A percentile compares a stretch with the other conserved stretches of the same genome.
phyloP scores from a whole-genome alignment of 2,888 invertebrate species.

The Melanostoma mellinum region DNA sequence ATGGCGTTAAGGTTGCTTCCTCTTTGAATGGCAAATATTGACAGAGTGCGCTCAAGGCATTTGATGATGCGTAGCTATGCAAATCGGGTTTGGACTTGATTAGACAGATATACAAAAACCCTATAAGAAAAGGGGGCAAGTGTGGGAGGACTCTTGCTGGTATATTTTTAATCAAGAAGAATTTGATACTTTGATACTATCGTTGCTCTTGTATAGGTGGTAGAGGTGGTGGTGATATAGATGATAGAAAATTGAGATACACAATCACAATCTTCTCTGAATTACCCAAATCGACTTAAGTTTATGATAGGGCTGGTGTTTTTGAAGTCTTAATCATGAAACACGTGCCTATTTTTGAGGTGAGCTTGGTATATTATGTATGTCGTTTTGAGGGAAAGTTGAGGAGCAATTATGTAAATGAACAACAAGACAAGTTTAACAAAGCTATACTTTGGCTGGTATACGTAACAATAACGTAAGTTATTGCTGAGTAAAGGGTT shows the following conservation, averaged over 20 bases:
- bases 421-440: not conserved
- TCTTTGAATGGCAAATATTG: slow-evolving; percentile 34
- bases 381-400: slow-evolving; percentile 1
- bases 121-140: not conserved
- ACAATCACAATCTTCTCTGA: slow-evolving; percentile 19
- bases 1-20: not conserved
- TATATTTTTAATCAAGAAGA: slow-evolving; percentile 60
- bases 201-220: slow-evolving; percentile 11
- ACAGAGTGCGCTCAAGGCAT: slow-evolving; percentile 49
- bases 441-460: too few relatives aligned
- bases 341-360: slow-evolving; percentile 15
- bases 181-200: slow-evolving; percentile 52
- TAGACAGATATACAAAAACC: slow-evolving; percentile 28
- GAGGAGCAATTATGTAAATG: slow-evolving; percentile 33
- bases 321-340: slow-evolving; percentile 24
- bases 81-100: slow-evolving; percentile 60
- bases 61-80: slow-evolving; percentile 61
- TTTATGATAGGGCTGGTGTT: slow-evolving; percentile 9
- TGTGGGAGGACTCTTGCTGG: not conserved
- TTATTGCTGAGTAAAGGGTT: too few relatives aligned
- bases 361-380: not conserved
- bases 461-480: too few relatives aligned
- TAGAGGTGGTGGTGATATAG: not conserved
- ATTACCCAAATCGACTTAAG: slow-evolving; percentile 18
- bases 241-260: slow-evolving; percentile 23